phyloP scores from a whole-genome alignment of 2,113 vertebrate species.

The Pterophyllum scalare region DNA sequence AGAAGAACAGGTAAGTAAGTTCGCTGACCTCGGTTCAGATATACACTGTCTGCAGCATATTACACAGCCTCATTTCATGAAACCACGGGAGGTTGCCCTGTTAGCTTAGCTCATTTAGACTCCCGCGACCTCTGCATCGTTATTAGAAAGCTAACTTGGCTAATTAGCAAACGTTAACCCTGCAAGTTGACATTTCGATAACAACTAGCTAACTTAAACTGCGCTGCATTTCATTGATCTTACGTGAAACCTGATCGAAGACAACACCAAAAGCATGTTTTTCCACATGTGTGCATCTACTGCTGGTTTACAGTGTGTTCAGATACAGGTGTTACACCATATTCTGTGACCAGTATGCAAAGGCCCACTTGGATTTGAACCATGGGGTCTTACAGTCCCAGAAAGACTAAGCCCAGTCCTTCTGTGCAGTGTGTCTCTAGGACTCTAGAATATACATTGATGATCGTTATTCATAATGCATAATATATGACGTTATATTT shows the following conservation, averaged over 20 bases:
- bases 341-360: background rate
- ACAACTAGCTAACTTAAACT: background rate
- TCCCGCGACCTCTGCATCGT: constrained; percentile 51
- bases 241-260: background rate
- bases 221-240: background rate
- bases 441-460: background rate
- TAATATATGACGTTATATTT: background rate
- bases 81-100: background rate
- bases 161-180: constrained; percentile 7
- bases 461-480: background rate
- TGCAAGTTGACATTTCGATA: background rate
- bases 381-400: background rate
- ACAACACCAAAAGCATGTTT: background rate
- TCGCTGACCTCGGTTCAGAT: background rate
- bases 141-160: constrained; percentile 28
- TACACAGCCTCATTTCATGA: background rate
- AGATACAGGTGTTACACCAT: background rate
- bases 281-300: background rate
- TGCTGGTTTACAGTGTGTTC: background rate
- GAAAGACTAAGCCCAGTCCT: background rate
- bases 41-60: background rate
- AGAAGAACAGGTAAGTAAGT: constrained; percentile 74
- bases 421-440: background rate
- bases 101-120: background rate
- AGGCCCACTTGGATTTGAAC: background rate